Evolutionary conservation across 1,140 invertebrate species (phyloP), one percentile per base, ranked within the genome.

Genomic region (Neodiprion fabricii): DNA sequence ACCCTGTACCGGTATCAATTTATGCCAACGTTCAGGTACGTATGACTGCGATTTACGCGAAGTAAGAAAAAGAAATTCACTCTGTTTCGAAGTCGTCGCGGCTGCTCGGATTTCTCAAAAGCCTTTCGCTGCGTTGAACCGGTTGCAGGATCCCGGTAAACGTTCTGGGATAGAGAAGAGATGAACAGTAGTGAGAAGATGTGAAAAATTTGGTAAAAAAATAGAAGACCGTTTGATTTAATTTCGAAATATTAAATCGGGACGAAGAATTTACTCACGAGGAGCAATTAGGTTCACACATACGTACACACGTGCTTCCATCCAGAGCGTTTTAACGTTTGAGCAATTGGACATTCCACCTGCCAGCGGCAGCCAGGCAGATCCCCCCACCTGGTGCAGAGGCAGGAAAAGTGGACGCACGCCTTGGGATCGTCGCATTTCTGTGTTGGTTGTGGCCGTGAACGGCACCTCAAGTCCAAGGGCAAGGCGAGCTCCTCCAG

Each of bases 391-490:
- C 53, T n/a, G 78, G 76, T 68, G 70, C 82, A 84, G 80, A 81
- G 75, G 78, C 81, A 84, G 84, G 84, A 87, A 87, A 87, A 86
- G 85, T 87, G 82, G 83, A 81, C 79, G 84, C 79, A 84, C 83
- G 80, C 83, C 81, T 86, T 83, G 82, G 82, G 83, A 85, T 85
- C 83, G 80, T 82, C 85, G 85, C 84, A 86, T 85, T 86, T 86
- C 85, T 84, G 83, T 85, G 83, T 85, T 84, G 85, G 83, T 87
- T 85, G 85, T 85, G 85, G 83, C 84, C 86, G 83, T 85, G 86
- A 87, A 87, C 86, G 85, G 85, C 82, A 81, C 53, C 82, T 85
- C 85, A 85, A 87, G 85, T 87, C 85, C 85, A 87, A 88, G 86
- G 86, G 85, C 86, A 86, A 49, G 80, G 80, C 67, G 76, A 79